phyloP scores from a whole-genome alignment of 1,140 invertebrate genomes.

The Subanguina moxae region DNA sequence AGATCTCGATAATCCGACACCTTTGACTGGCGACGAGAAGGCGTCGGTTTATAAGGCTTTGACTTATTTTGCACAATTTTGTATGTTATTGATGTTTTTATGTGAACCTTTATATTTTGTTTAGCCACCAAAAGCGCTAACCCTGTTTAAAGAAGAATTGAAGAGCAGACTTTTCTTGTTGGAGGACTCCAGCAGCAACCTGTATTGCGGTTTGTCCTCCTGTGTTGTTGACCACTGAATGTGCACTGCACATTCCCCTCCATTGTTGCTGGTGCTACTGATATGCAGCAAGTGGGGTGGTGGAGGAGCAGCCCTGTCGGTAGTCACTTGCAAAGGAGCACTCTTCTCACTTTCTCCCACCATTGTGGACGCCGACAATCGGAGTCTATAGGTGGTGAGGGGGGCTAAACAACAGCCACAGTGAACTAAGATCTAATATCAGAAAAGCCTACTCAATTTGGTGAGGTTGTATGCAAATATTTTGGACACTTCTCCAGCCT shows the following conservation, averaged over 20 bases:
- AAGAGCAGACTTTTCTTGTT: slow-evolving; percentile 2
- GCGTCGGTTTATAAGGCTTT: too few relatives aligned
- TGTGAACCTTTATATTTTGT: background rate
- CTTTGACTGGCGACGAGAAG: too few relatives aligned
- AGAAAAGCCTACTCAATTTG: slow-evolving; percentile 21
- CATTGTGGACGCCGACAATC: slow-evolving; percentile 46
- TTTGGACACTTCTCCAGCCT: slow-evolving; percentile 29
- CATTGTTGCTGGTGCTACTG: slow-evolving; percentile 33
- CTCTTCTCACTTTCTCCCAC: slow-evolving; percentile 55
- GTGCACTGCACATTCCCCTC: background rate
- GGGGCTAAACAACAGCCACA: slow-evolving; percentile 28
- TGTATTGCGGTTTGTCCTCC: background rate
- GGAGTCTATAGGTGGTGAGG: slow-evolving; percentile 44
- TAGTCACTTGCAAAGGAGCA: slow-evolving; percentile 38
- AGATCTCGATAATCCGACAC: too few relatives aligned
- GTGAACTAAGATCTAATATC: background rate
- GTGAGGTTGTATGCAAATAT: slow-evolving; percentile 49
- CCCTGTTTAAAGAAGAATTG: slow-evolving; percentile 6
- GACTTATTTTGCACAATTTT: too few relatives aligned
- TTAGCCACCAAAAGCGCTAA: background rate
- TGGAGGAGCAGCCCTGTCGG: slow-evolving; percentile 40
- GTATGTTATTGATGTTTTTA: too few relatives aligned
- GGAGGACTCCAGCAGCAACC: background rate
- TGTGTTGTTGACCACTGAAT: background rate
- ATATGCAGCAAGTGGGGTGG: slow-evolving; percentile 37